Evolutionary conservation across 2,113 vertebrate species (phyloP), one percentile per base, ranked within the genome.

Genomic region (Phalacrocorax aristotelis): DNA sequence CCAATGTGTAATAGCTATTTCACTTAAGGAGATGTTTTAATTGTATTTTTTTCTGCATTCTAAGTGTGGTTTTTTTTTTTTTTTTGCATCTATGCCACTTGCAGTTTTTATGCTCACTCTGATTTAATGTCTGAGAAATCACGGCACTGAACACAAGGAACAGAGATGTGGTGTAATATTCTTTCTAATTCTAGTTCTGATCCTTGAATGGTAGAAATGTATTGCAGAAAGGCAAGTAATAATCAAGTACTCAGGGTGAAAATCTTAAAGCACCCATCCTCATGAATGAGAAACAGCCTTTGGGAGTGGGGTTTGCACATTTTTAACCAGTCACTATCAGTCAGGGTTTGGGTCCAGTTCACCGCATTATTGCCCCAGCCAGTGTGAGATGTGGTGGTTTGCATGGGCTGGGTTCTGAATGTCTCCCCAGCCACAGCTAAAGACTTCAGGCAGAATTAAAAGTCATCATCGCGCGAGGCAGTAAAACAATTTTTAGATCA

Each of bases 321-420:
- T 66, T 90, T 71, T 74, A 46, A 30, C 9, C 10, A 60, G 54
- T 38, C 10, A 1, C 13, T 81, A 2, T 36, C 12, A 69, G 26
- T 42, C 30, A 64, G 17, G 40, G 15, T 76, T 61, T 66, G 12
- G 13, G 13, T 71, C 81, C 44, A 6, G 10, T 42, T 93, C 52
- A 3, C 25, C 32, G 19, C 0, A 0, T 40, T 72, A 23, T 25
- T 29, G 25, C 17, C 19, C 38, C 6, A 20, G 34, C 36, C 11
- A 10, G 10, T 19, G 9, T 23, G 25, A 36, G 49, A 19, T 17
- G 32, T 7, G 23, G 12, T 40, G 11, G 30, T 70, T 61, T 54
- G 10, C 20, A 3, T 42, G 6, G 49, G 1, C 20, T 87, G 32
- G 16, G 2, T 71, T 82, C 40, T 36, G 34, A 52, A 30, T 20